Percentiles rank a stretch among this genome's conserved stretches.
phyloP scores from a whole-genome alignment of 2,113 vertebrate genomes.

The Trogon melanurus region DNA sequence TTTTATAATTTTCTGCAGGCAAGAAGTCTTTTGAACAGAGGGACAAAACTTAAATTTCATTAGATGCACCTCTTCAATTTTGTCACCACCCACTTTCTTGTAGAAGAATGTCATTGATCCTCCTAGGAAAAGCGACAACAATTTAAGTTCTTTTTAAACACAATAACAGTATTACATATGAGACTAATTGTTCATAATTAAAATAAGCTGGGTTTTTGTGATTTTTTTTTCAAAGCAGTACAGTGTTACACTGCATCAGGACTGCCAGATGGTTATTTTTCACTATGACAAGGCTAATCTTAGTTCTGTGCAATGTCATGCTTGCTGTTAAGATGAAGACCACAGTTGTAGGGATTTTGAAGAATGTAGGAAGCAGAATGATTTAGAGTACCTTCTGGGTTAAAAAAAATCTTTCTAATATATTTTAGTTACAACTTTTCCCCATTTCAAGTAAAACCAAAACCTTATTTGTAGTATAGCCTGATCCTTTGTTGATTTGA shows the following conservation, averaged over 20 bases:
- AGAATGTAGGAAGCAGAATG: background rate
- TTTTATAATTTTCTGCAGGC: background rate
- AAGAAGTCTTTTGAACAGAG: background rate
- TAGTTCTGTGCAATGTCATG: background rate
- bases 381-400: background rate
- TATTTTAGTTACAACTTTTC: background rate
- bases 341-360: background rate
- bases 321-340: background rate
- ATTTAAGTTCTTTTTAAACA: slow-evolving; percentile 1
- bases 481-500: background rate
- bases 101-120: slow-evolving; percentile 1
- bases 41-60: background rate
- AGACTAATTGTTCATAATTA: slow-evolving; percentile 1
- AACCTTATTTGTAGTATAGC: background rate
- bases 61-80: background rate
- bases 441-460: background rate
- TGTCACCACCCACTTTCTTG: background rate
- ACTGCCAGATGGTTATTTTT: slow-evolving; percentile 44
- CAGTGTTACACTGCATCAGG: background rate
- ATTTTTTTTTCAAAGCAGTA: slow-evolving; percentile 19
- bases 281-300: background rate
- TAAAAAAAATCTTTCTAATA: background rate
- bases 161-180: background rate
- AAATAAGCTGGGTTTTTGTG: background rate
- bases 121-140: background rate